Conservation (phyloP, 1,140 invertebrate species). For the Cotesia vestalis region DNA sequence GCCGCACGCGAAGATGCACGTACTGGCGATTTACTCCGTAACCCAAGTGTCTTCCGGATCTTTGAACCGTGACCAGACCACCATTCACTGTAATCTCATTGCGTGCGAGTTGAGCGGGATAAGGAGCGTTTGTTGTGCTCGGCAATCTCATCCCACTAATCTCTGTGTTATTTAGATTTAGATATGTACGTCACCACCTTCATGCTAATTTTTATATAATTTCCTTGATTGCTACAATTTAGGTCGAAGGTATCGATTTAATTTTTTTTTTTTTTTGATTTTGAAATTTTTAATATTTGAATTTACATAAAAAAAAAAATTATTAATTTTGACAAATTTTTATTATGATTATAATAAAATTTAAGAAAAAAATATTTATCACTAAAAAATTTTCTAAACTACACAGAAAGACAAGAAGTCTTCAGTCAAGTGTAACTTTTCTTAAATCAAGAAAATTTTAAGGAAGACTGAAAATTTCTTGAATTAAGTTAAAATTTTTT, state of each 20-base stretch:
- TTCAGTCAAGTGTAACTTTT: no score
- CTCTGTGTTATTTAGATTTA: slow-evolving; percentile 16
- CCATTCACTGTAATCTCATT: slow-evolving; percentile 41
- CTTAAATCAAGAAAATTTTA: no score
- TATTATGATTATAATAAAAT: no score
- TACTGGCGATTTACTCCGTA: slow-evolving; percentile 26
- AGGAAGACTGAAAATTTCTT: no score
- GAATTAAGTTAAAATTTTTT: no score
- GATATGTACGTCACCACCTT: slow-evolving; percentile 15
- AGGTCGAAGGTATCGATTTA: not conserved
- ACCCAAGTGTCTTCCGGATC: slow-evolving; percentile 41
- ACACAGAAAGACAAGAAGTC: no score
- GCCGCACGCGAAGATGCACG: slow-evolving; percentile 40
- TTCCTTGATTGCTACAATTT: not conserved
- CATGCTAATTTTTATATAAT: not conserved
- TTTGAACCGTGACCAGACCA: slow-evolving; percentile 42
- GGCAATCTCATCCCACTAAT: not conserved
- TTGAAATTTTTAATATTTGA: no score
- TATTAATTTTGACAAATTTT: no score
- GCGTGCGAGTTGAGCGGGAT: slow-evolving; percentile 31
- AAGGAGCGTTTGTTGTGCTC: slow-evolving; percentile 34
- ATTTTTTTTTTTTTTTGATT: no score
- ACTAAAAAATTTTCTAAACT: no score
- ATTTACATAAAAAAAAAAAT: no score
- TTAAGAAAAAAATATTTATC: no score